Evolutionary conservation across 2,797 vertebrate species (phyloP).

Genomic region (Bucorvus abyssinicus): DNA sequence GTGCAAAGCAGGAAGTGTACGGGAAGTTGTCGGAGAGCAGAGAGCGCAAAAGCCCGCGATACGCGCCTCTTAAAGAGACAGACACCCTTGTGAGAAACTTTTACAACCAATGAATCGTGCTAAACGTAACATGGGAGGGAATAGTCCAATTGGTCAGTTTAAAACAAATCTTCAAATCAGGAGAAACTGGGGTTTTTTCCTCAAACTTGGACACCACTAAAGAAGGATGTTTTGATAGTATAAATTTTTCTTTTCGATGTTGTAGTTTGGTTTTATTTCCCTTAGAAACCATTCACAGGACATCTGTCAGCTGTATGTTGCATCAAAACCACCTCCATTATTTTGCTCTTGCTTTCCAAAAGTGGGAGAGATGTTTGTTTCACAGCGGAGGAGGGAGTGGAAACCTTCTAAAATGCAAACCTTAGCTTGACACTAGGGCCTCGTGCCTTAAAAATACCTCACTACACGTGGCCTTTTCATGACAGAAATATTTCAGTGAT

Average conservation of each 20-base stretch:
- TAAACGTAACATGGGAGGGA: too few species aligned
- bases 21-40: too few species aligned
- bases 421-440: not conserved
- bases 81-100: too few species aligned
- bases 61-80: too few species aligned
- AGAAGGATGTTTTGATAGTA: not conserved
- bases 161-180: too few species aligned
- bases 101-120: too few species aligned
- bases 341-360: slow-evolving; percentile 37
- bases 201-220: too few species aligned
- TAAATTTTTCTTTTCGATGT: not conserved
- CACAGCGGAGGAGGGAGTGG: not conserved
- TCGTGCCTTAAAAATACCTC: not conserved
- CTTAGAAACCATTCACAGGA: slow-evolving; percentile 46
- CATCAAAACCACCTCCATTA: slow-evolving; percentile 53
- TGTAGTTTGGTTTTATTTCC: slow-evolving; percentile 19
- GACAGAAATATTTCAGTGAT: not conserved
- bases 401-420: not conserved
- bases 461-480: not conserved
- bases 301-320: slow-evolving; percentile 45
- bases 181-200: too few species aligned
- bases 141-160: too few species aligned
- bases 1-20: too few species aligned
- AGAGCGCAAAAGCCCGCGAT: too few species aligned
- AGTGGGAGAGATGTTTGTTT: slow-evolving; percentile 25